Base-by-base conservation (phyloP, 2,888 invertebrate genomes). In the Dynastes hyllus region DNA sequence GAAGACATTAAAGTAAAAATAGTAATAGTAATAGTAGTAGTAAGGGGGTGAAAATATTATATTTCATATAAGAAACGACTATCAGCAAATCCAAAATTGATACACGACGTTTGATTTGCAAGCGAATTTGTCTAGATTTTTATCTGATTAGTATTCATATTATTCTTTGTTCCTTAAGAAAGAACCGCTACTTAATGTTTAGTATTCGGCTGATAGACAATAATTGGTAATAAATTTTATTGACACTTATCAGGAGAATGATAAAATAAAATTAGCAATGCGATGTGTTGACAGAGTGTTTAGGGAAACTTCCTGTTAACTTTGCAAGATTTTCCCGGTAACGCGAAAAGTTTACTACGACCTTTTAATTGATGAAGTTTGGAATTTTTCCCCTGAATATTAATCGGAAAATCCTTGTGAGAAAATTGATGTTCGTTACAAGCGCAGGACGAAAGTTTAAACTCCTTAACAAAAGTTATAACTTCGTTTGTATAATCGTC, bases 381-480 rank as follows among this genome's bases (percentile, higher is more conserved):
- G 40, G 58, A 73, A 73, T 58, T 73, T 73, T 73, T 73, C 40
- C 32, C 22, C 0, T 2, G 73, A 73, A 73, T 73, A 73, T 73
- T 73, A 73, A 73, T 73, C 73, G 73, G 73, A 55, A 73, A 73
- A 73, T 73, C 73, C 73, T 58, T 73, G 73, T 73, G 73, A 73
- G 73, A 73, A 73, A 73, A 73, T 73, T 73, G 73, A 73, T 73
- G 73, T 40, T 73, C 73, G 73, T 73, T 73, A 73, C 73, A 55
- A 40, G 73, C 11, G 16, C 55, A 13, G 22, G 16, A 16, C 73
- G 27, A 40, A 73, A 73, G 73, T 58, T 73, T 73, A 58, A 73
- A 73, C 73, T 73, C 45, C 73, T 73, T 58, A 73, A 58, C 73
- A 40, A 58, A 73, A 73, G 73, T 73, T 73, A 73, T 58, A 73